Percentiles rank a stretch among this genome's conserved stretches.
Conservation (phyloP, 2,113 vertebrate species). For the Bostrychus sinensis region DNA sequence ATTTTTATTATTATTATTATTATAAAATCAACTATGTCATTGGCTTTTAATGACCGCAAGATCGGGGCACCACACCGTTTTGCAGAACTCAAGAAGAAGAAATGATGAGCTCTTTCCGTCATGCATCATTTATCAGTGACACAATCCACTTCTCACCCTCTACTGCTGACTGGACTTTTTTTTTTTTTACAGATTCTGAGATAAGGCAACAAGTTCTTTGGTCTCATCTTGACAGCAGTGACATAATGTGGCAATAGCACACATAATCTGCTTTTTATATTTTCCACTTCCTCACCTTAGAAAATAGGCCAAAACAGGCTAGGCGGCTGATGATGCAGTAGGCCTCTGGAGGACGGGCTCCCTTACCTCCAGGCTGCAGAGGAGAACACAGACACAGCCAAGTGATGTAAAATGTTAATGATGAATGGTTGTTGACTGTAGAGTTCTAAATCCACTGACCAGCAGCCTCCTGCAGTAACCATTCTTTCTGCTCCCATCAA, state of each 20-base stretch:
- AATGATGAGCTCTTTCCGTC: too few species aligned
- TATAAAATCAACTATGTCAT: too few species aligned
- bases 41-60: too few species aligned
- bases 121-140: too few species aligned
- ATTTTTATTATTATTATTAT: too few species aligned
- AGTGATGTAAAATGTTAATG: neutral
- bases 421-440: neutral
- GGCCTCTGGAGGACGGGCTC: conserved; percentile 87
- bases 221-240: neutral
- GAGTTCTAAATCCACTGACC: conserved; percentile 77
- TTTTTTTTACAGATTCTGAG: neutral
- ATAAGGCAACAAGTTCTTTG: too few species aligned
- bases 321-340: conserved; percentile 95
- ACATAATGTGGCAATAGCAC: neutral
- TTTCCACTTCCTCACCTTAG: conserved; percentile 81
- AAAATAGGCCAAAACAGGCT: conserved; percentile 95
- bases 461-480: conserved; percentile 94
- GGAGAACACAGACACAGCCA: neutral
- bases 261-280: neutral
- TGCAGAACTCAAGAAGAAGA: too few species aligned
- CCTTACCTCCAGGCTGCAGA: conserved; percentile 85
- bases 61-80: too few species aligned
- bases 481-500: conserved; percentile 92
- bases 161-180: too few species aligned
- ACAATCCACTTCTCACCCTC: too few species aligned